Percentiles rank a stretch among this genome's conserved stretches.
These are phyloP conservation scores for Ormyrus labotus DNA, from an alignment of 2,888 invertebrate species.

Conservation along the genomic window DNA sequence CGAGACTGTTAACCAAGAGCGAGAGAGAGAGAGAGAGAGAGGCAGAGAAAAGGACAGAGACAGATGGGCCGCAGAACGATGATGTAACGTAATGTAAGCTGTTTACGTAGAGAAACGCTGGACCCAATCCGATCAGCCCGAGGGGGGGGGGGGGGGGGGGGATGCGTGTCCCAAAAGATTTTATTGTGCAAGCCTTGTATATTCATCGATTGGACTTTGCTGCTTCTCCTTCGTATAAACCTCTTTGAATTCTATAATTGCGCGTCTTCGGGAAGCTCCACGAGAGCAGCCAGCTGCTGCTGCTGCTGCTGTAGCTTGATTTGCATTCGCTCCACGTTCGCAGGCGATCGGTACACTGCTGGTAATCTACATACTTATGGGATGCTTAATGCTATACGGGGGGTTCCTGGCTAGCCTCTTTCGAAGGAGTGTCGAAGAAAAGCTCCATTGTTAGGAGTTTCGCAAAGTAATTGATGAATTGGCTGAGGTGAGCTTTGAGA, in stretches of 20 bases:
- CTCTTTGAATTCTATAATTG: constrained; percentile 46
- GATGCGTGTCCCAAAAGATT: constrained; percentile 15
- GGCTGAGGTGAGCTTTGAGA: no score
- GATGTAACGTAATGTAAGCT: constrained; percentile 55
- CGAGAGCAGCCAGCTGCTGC: no score
- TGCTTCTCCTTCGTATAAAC: constrained; percentile 16
- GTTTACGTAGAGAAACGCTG: constrained; percentile 17
- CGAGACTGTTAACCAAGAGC: constrained; percentile 13
- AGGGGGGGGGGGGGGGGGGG: not conserved
- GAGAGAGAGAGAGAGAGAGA: constrained; percentile 34
- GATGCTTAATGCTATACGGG: no score
- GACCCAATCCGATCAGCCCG: constrained; percentile 40
- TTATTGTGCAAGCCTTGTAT: constrained; percentile 34
- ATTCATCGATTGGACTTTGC: constrained; percentile 11
- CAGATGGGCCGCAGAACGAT: constrained; percentile 36
- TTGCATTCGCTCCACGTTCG: not conserved
- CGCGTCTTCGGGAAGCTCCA: not conserved
- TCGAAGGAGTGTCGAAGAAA: no score
- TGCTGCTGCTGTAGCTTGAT: not conserved
- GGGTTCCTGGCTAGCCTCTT: no score
- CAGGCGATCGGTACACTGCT: no score
- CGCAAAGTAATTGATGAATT: no score
- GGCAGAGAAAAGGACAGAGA: constrained; percentile 22
- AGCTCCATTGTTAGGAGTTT: no score
- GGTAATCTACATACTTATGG: no score